Evolutionary conservation across 2,113 vertebrate species (phyloP).

Genomic region (Paratilapia polleni): DNA sequence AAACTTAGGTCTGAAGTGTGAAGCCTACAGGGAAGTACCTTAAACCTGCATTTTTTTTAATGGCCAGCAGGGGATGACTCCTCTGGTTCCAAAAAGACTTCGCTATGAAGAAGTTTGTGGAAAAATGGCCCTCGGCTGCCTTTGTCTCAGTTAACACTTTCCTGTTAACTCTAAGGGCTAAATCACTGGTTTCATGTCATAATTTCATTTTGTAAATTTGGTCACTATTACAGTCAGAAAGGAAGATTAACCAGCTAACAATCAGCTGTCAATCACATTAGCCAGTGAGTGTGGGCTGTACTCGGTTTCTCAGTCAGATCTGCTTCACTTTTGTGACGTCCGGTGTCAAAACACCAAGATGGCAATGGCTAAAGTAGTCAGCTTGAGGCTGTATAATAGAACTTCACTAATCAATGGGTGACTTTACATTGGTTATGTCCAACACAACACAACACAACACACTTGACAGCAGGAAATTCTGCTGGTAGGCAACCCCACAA

Average conservation of each 20-base stretch:
- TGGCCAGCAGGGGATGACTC: neutral
- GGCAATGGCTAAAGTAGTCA: neutral
- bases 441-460: neutral
- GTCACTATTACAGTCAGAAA: neutral
- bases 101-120: neutral
- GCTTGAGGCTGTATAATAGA: too few relatives aligned
- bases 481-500: fast-evolving
- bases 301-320: neutral
- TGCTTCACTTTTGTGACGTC: fast-evolving
- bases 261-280: neutral
- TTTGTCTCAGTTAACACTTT: neutral
- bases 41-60: fast-evolving
- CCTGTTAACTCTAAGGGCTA: fast-evolving
- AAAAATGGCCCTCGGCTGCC: fast-evolving
- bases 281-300: neutral
- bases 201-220: neutral
- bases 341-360: neutral
- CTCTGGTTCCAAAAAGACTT: neutral
- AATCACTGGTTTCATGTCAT: neutral
- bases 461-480: neutral
- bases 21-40: neutral
- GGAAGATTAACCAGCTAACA: neutral
- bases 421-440: neutral
- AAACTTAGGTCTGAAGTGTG: neutral
- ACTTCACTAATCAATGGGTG: neutral